These are phyloP conservation scores for Drosophila nigrodunni DNA, from an alignment of 1,140 invertebrate genomes.

Conservation along the genomic window DNA sequence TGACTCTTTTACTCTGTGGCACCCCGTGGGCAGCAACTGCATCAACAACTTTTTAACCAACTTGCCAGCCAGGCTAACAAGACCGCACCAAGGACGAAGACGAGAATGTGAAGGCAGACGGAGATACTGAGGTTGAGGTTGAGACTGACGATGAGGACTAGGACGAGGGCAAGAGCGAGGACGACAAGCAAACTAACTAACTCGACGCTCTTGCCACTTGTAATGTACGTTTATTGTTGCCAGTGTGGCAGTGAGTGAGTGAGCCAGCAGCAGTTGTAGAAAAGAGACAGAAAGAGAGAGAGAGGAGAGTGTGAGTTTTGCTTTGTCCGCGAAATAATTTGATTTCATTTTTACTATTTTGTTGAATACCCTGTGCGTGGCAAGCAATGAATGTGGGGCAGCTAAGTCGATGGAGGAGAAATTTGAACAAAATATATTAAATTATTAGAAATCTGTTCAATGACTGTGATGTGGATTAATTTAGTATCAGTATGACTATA, in stretches of 20 bases:
- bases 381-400: too few relatives aligned
- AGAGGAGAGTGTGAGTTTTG: slow-evolving; percentile 25
- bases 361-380: too few relatives aligned
- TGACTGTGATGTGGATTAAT: too few relatives aligned
- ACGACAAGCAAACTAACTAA: slow-evolving; percentile 68
- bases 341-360: slow-evolving; percentile 32
- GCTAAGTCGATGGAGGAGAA: too few relatives aligned
- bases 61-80: slow-evolving; percentile 76
- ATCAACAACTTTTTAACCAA: slow-evolving; percentile 82
- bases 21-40: slow-evolving; percentile 57
- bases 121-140: slow-evolving; percentile 2
- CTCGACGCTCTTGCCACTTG: slow-evolving; percentile 71
- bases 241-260: slow-evolving; percentile 20
- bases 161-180: neutral
- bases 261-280: neutral
- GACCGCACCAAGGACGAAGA: slow-evolving; percentile 53
- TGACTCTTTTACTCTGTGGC: neutral
- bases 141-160: neutral
- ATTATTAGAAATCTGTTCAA: too few relatives aligned
- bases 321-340: slow-evolving; percentile 76
- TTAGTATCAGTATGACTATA: too few relatives aligned
- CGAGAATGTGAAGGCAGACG: neutral
- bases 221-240: slow-evolving; percentile 74
- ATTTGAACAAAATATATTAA: too few relatives aligned
- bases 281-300: neutral